Base-by-base conservation (phyloP, 2,888 invertebrate species). In the Drosophila emarginata region DNA sequence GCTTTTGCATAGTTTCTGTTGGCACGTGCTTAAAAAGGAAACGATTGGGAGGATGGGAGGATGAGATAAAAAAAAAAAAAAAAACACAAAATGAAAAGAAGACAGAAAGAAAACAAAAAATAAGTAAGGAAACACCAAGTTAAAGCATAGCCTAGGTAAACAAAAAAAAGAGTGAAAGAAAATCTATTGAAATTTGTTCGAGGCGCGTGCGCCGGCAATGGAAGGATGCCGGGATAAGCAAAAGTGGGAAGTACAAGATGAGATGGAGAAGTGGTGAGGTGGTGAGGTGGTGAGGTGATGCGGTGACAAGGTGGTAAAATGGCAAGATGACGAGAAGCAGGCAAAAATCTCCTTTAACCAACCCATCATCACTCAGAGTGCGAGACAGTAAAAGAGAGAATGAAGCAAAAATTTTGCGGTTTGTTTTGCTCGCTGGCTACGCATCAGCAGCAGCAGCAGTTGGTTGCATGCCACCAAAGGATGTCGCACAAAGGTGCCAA, bases 361-460 rank as follows among this genome's bases (percentile, higher is more conserved):
- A 61, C 61, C 69, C 68, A 58, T 57, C 67, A 75, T 80, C 73
- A 67, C 61, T 75, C 75, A 70, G 72, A 72, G 60, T 65, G 11
- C 50, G 50, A 45, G 50, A 45, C 18, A 45, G 21, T 1, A 11
- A 21, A 9, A 21, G 12, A 21, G 18, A 45, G 45, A 40, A 11
- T 21, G 18, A 45, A 9, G 32, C 2, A 32, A 9, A 2, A 66
- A 82, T 81, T 81, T 81, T 77, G 80, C 74, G 81, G 81, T 81
- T 81, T 81, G 80, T 81, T 81, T 81, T 81, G 80, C 79, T 78
- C 78, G 73, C 79, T 58, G 71, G 67, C 72, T 84, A 81, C 84
- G 81, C 77, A 79, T 74, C 73, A 64, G 39, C 26, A 53, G 53
- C 73, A 64, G 39, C 26, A 53, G 53, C 67, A 60, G 64, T 62